Base-by-base conservation (phyloP, 2,797 vertebrate species). In the Rallus crepitans region DNA sequence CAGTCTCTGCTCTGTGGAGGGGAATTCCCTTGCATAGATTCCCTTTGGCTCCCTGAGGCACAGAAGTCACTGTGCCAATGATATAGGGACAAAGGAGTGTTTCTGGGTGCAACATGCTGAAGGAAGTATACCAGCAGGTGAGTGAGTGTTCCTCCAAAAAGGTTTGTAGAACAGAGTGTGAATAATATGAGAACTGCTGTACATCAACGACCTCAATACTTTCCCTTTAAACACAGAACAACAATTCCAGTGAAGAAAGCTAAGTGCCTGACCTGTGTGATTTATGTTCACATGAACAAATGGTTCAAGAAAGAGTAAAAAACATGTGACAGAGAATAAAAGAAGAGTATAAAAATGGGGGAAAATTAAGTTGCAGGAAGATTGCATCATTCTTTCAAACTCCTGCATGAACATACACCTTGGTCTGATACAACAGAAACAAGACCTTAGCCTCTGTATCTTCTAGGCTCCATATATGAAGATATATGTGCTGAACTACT, bases 1-100 rank as follows among this genome's bases (percentile, higher is more conserved):
- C 27, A 16, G 33, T 9, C 39, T 33, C 11, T 3, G 0, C 55
- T 57, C 25, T 50, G 18, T 1, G 1, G 30, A 50, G 27, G 27
- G 21, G 12, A 31, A 11, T 56, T 55, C 8, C 40, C 18, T 64
- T 33, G 31, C 31, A 42, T 50, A 19, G 56, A 16, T 35, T 47
- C 56, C 31, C 35, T 11, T 47, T 33, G 56, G 35, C 16, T 69
- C 31, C 35, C 35, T 28, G 37, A 45, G 75, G 35, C 50, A 42
- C 16, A 2, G 35, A 24, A 48, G 20, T 21, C 70, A 40, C 33
- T 33, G 24, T 53, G 33, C 33, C 78, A 40, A 24, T 28, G 40
- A 24, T 28, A 18, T 4, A 55, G 56, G 55, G 70, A 33, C 30
- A 61, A 28, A 48, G 25, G 33, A 63, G 40, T 40, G n/a, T 21